These are phyloP conservation scores for Peromyscus eremicus DNA, from an alignment of 2,797 vertebrate genomes.

Conservation along the genomic window DNA sequence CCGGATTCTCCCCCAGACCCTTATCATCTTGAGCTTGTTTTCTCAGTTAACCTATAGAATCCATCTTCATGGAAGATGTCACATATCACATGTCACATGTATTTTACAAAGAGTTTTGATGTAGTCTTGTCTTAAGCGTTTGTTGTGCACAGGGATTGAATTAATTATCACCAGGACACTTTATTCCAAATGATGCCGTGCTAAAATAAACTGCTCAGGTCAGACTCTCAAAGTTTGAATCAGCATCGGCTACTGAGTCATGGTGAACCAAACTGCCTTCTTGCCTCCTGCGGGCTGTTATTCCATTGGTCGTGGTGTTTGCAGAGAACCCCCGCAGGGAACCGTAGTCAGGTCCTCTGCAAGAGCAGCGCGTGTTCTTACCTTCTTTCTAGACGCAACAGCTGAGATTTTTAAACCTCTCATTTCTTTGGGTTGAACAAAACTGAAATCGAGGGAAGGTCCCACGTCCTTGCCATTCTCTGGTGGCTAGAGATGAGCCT, in stretches of 20 bases:
- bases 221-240: not conserved
- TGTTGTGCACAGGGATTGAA: not conserved
- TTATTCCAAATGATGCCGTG: not conserved
- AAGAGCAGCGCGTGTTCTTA: not conserved
- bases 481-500: not conserved
- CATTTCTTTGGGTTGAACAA: not conserved
- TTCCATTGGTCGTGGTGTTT: not conserved
- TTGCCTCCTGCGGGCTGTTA: not conserved
- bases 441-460: conserved; percentile 15
- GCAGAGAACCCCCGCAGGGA: not conserved
- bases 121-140: not conserved
- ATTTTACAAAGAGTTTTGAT: not conserved
- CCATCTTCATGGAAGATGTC: not conserved
- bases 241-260: not conserved
- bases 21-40: not conserved
- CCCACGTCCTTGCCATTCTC: not conserved
- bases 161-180: not conserved
- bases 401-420: not conserved
- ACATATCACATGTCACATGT: too few relatives aligned
- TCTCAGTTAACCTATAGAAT: not conserved
- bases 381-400: not conserved
- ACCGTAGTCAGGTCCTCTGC: too few relatives aligned
- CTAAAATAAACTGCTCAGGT: not conserved
- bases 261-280: not conserved
- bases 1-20: not conserved